Percentiles rank a stretch among this genome's conserved stretches.
Conservation (phyloP, 2,888 invertebrate species). For the Drosophila emarginata region DNA sequence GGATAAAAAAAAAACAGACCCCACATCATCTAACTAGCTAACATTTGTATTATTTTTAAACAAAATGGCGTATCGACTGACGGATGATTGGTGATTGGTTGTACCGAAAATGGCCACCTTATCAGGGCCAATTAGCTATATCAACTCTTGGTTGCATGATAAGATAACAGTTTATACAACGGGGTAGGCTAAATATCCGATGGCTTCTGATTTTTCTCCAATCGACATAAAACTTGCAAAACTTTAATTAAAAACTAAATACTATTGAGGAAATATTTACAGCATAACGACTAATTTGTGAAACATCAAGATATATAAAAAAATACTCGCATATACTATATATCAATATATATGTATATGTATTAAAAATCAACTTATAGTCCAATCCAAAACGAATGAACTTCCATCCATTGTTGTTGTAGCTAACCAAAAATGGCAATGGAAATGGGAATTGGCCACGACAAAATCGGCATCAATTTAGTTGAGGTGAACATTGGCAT, state of each 20-base stretch:
- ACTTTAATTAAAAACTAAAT: constrained; percentile 70
- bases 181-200: constrained; percentile 4
- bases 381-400: constrained; percentile 61
- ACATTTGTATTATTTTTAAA: constrained; percentile 17
- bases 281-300: neutral
- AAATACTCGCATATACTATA: neutral
- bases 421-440: constrained; percentile 41
- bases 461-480: constrained; percentile 72
- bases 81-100: constrained; percentile 53
- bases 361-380: constrained; percentile 43
- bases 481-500: constrained; percentile 30
- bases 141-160: constrained; percentile 29
- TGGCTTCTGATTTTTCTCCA: constrained; percentile 14
- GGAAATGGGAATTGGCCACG: constrained; percentile 49
- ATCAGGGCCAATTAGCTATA: constrained; percentile 55
- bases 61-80: constrained; percentile 65
- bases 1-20: neutral
- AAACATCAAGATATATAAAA: neutral
- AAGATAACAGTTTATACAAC: constrained; percentile 53
- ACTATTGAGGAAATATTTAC: constrained; percentile 1
- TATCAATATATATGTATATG: neutral
- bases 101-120: constrained; percentile 27
- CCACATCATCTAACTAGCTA: constrained; percentile 29
- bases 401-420: constrained; percentile 44
- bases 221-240: constrained; percentile 54